These are phyloP conservation scores for Oxycera nigricornis DNA, from an alignment of 2,888 invertebrate species.

Conservation along the genomic window DNA sequence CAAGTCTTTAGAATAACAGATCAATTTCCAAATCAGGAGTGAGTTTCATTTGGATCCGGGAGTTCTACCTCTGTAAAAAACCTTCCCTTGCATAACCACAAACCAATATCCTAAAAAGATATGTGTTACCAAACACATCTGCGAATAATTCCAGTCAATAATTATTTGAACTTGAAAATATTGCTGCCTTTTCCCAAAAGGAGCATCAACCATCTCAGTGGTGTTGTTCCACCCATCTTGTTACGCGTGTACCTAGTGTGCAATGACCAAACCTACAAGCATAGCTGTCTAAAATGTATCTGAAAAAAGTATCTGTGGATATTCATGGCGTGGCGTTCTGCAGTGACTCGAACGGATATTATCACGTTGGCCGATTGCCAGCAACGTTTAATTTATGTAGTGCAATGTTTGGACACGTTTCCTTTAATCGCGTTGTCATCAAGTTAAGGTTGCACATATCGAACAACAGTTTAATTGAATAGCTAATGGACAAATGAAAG, in stretches of 20 bases:
- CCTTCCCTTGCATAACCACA: too few relatives aligned
- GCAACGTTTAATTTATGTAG: conserved; percentile 31
- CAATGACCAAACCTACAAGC: background rate
- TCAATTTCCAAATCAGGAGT: background rate
- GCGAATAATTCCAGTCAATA: background rate
- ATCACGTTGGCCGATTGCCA: conserved; percentile 39
- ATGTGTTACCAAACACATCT: too few relatives aligned
- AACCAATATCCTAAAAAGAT: too few relatives aligned
- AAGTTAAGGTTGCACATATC: conserved; percentile 38
- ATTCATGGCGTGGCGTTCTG: conserved; percentile 21
- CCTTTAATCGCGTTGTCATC: conserved; percentile 41
- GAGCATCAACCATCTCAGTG: background rate
- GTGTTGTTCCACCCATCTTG: background rate
- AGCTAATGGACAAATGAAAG: conserved; percentile 39
- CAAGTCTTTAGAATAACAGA: background rate
- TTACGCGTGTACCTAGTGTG: background rate
- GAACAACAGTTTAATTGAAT: conserved; percentile 40
- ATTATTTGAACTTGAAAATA: background rate
- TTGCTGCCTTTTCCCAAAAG: background rate
- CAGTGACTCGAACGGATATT: conserved; percentile 33
- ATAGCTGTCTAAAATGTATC: background rate
- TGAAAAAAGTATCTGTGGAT: conserved; percentile 14
- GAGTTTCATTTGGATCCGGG: too few relatives aligned
- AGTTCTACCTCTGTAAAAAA: too few relatives aligned
- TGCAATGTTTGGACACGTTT: conserved; percentile 40